phyloP scores from a whole-genome alignment of 2,888 invertebrate genomes.

The Tenthredo notha region DNA sequence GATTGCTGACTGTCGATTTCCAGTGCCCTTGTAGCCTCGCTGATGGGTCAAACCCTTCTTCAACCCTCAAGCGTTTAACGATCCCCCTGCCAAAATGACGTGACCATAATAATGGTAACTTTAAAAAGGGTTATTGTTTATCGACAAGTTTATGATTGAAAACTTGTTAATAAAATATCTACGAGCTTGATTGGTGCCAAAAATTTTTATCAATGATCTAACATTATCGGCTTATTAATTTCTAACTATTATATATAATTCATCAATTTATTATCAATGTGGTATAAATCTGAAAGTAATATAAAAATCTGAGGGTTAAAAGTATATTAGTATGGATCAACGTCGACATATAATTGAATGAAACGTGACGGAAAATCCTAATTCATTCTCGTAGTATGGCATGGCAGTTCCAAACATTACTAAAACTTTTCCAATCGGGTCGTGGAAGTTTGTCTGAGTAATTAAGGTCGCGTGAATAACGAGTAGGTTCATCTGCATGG shows the following conservation, averaged over 20 bases:
- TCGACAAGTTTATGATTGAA: neutral
- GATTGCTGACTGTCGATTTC: constrained; percentile 37
- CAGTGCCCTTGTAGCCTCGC: neutral
- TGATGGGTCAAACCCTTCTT: constrained; percentile 29
- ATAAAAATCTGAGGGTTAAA: no score
- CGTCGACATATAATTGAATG: constrained; percentile 71
- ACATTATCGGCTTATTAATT: neutral
- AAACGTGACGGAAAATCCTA: constrained; percentile 62
- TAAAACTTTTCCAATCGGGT: constrained; percentile 77
- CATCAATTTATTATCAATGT: neutral
- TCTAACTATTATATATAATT: neutral
- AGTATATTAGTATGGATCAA: constrained; percentile 66
- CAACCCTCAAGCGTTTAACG: constrained; percentile 10
- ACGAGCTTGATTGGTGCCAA: neutral
- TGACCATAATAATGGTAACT: constrained; percentile 16
- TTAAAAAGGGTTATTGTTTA: neutral
- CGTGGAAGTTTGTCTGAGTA: constrained; percentile 76
- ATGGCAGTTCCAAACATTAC: constrained; percentile 70
- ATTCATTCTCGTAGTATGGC: constrained; percentile 41
- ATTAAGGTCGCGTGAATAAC: constrained; percentile 77
- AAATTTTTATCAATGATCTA: neutral
- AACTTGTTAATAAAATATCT: neutral
- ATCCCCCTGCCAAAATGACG: neutral
- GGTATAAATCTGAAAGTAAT: neutral
- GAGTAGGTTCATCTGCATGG: constrained; percentile 68